Conservation (phyloP, 2,888 invertebrate species). For the Osedax frankpressi region DNA sequence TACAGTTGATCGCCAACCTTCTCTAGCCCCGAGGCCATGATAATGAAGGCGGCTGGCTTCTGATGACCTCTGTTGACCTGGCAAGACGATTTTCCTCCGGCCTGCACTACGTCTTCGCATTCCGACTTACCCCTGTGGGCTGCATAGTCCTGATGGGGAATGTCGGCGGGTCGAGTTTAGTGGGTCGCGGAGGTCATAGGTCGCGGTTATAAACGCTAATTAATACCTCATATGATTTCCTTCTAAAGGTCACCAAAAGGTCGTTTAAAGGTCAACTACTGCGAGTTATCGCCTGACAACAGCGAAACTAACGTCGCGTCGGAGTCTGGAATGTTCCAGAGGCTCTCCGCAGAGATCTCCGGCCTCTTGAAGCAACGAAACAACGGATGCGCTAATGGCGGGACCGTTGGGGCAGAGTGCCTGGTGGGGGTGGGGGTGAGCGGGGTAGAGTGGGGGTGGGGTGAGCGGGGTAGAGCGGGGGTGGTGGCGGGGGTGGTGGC, state of each 20-base stretch:
- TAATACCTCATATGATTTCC: not conserved
- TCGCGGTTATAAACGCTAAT: not conserved
- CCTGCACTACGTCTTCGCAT: conserved; percentile 73
- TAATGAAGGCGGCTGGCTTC: conserved; percentile 73
- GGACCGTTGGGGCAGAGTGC: conserved; percentile 57
- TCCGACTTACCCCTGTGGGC: conserved; percentile 54
- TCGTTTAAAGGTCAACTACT: no score
- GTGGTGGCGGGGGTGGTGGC: not conserved
- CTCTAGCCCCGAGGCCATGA: conserved; percentile 67
- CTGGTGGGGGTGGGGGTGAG: conserved; percentile 50
- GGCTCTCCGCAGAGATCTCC: conserved; percentile 65
- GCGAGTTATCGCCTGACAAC: no score
- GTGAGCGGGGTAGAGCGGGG: conserved; percentile 57
- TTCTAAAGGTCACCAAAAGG: not conserved
- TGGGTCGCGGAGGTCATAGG: not conserved
- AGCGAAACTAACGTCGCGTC: conserved; percentile 42
- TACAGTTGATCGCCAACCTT: no score
- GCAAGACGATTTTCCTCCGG: conserved; percentile 58
- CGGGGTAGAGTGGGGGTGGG: conserved; percentile 54
- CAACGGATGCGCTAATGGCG: conserved; percentile 52
- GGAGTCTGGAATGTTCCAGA: conserved; percentile 57
- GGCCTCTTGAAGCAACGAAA: conserved; percentile 55
- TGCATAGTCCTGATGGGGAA: conserved; percentile 44
- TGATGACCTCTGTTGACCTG: conserved; percentile 68
- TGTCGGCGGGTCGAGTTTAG: not conserved